Evolutionary conservation across 2,113 vertebrate genomes (phyloP).

Genomic region (Neodon shergylaensis): DNA sequence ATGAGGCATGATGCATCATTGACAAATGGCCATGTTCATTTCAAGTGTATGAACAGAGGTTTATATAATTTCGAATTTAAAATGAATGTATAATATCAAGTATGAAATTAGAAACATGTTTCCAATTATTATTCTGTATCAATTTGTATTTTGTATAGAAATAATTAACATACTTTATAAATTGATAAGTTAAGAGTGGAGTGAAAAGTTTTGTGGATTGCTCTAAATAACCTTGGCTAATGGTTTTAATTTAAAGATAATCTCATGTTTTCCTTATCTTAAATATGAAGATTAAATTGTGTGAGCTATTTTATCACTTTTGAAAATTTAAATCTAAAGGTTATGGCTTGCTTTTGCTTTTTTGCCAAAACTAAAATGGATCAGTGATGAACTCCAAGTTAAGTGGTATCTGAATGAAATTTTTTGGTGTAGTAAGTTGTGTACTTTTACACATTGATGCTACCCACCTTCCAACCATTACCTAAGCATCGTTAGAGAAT

Average conservation of each 20-base stretch:
- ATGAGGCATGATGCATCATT: constrained; percentile 26
- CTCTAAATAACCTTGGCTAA: constrained; percentile 10
- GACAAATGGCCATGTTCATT: background rate
- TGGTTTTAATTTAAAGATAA: constrained; percentile 50
- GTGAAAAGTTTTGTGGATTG: constrained; percentile 31
- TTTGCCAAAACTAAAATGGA: background rate
- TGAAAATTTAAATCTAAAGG: background rate
- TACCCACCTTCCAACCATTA: background rate
- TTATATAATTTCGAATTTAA: constrained; percentile 45
- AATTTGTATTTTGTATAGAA: background rate
- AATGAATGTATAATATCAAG: constrained; percentile 18
- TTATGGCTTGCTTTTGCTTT: constrained; percentile 17
- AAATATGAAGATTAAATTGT: constrained; percentile 1
- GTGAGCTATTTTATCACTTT: background rate
- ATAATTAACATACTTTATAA: constrained; percentile 26
- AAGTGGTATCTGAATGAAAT: constrained; percentile 14
- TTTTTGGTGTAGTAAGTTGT: background rate
- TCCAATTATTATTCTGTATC: constrained; percentile 33
- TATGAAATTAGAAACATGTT: constrained; percentile 33
- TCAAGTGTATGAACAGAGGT: constrained; percentile 28
- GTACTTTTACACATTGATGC: background rate
- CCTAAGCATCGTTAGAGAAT: background rate
- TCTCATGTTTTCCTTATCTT: background rate
- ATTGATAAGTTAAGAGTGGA: constrained; percentile 29
- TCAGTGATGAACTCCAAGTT: background rate